A percentile compares a stretch with the other conserved stretches of the same genome.
Conservation (phyloP, 2,113 vertebrate genomes). For the Gila orcuttii region DNA sequence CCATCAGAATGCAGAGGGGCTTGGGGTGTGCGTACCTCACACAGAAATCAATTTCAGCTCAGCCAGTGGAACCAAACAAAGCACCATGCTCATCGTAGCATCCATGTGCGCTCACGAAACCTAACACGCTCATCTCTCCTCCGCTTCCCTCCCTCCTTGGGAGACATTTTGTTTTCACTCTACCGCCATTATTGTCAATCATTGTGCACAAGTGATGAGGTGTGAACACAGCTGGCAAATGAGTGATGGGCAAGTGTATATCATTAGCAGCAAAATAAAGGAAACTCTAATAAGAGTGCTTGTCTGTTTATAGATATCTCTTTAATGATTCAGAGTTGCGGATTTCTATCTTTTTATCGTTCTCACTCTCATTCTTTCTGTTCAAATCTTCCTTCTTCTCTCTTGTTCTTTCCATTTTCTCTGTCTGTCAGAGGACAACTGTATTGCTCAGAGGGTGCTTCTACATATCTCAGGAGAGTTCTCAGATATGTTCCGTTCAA, state of each 20-base stretch:
- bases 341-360: constrained; percentile 16
- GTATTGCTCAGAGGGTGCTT: neutral
- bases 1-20: constrained; percentile 70
- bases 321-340: constrained; percentile 10
- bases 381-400: neutral
- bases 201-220: constrained; percentile 70
- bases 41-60: constrained; percentile 78
- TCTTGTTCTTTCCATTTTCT: neutral
- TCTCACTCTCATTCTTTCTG: neutral
- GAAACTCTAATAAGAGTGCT: constrained; percentile 50
- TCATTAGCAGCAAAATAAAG: constrained; percentile 64
- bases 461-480: neutral
- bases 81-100: constrained; percentile 69
- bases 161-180: constrained; percentile 79
- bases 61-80: constrained; percentile 77
- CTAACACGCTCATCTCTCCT: constrained; percentile 60
- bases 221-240: constrained; percentile 73
- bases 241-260: constrained; percentile 65
- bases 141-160: constrained; percentile 50
- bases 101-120: constrained; percentile 64
- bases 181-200: constrained; percentile 75
- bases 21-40: constrained; percentile 69
- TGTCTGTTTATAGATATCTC: constrained; percentile 45
- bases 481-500: neutral
- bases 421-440: neutral